Percentiles rank a stretch among this genome's conserved stretches.
Conservation (phyloP, 2,113 vertebrate genomes). For the Chionodraco myersi region DNA sequence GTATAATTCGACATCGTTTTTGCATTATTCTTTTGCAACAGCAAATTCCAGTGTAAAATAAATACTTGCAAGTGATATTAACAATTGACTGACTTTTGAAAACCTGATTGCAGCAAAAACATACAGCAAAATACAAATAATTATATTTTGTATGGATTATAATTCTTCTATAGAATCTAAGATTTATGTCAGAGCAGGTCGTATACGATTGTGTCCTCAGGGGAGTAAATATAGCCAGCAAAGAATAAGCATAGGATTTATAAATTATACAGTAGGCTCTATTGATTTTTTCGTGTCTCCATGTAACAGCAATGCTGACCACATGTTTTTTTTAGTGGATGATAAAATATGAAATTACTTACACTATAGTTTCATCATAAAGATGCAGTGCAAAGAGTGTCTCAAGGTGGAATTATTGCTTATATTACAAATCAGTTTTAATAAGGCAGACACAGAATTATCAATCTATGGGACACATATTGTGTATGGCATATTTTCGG, state of each 20-base stretch:
- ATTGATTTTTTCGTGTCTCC: conserved; percentile 14
- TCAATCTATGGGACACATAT: not conserved
- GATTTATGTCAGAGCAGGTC: not conserved
- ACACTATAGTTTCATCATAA: conserved; percentile 1
- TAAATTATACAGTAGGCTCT: not conserved
- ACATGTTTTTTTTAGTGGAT: conserved; percentile 21
- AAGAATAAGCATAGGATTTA: not conserved
- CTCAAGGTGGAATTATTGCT: not conserved
- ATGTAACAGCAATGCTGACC: conserved; percentile 23
- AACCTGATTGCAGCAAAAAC: not conserved
- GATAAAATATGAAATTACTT: conserved; percentile 27
- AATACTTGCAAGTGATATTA: not conserved
- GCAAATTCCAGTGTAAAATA: not conserved
- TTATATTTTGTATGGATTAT: not conserved
- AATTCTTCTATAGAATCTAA: not conserved
- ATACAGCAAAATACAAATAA: not conserved
- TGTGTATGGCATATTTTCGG: not conserved
- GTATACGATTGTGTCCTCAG: not conserved
- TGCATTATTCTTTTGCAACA: not conserved
- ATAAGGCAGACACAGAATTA: not conserved
- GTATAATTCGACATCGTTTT: not conserved
- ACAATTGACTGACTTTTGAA: not conserved
- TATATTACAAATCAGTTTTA: conserved; percentile 2
- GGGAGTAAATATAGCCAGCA: not conserved
- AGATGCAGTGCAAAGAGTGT: conserved; percentile 1